These are phyloP conservation scores for Lasioglossum zephyrum DNA, from an alignment of 2,888 invertebrate genomes.

Conservation along the genomic window DNA sequence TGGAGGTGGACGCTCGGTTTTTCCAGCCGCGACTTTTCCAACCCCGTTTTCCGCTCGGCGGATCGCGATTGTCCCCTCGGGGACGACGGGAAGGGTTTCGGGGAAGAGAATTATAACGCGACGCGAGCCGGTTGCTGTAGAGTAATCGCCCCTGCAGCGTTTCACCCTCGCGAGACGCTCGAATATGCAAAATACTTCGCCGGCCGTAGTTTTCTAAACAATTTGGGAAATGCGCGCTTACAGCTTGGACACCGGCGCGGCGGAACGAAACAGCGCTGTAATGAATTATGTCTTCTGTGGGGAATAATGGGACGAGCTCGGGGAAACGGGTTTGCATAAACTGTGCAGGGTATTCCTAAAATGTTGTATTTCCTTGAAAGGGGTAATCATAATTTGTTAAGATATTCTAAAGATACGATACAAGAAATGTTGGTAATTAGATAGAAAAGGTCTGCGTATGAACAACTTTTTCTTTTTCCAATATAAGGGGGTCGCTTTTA, in stretches of 20 bases:
- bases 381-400: too few species aligned
- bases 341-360: neutral
- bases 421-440: too few species aligned
- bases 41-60: conserved; percentile 53
- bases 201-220: conserved; percentile 48
- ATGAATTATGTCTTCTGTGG: conserved; percentile 33
- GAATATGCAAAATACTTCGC: conserved; percentile 47
- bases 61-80: conserved; percentile 52
- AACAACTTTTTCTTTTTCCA: too few species aligned
- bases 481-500: too few species aligned
- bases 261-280: conserved; percentile 29
- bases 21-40: conserved; percentile 33
- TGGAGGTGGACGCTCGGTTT: conserved; percentile 31
- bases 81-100: conserved; percentile 37
- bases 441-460: too few species aligned
- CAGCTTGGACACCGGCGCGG: conserved; percentile 23
- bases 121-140: conserved; percentile 35
- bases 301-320: neutral
- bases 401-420: too few species aligned
- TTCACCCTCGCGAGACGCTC: conserved; percentile 10
- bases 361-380: neutral
- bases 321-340: neutral
- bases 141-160: conserved; percentile 57
- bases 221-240: conserved; percentile 40
- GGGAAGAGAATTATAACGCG: conserved; percentile 54